These are phyloP conservation scores for Osmoderma eremita DNA, from an alignment of 2,888 invertebrate species.

Conservation along the genomic window DNA sequence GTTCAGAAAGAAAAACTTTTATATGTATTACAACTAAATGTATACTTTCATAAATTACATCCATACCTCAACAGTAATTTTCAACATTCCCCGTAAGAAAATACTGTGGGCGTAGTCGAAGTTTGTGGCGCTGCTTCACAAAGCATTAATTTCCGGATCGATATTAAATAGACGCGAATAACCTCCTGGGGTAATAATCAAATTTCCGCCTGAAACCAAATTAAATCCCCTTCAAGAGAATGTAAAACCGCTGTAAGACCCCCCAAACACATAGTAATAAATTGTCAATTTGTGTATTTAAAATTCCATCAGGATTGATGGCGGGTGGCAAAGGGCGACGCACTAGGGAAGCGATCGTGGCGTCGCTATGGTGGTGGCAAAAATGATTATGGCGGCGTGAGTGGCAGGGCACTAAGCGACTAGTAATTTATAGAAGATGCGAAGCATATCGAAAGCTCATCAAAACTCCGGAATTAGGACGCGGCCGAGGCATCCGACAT, in stretches of 20 bases:
- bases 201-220: conserved; percentile 38
- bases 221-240: conserved; percentile 43
- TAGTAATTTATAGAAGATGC: conserved; percentile 61
- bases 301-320: conserved; percentile 52
- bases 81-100: no score
- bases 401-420: conserved; percentile 55
- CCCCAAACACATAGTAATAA: conserved; percentile 50
- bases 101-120: no score
- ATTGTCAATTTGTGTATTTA: conserved; percentile 54
- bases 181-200: no score
- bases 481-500: conserved; percentile 57
- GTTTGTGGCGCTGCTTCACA: no score
- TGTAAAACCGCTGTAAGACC: conserved; percentile 48
- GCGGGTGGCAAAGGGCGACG: conserved; percentile 47
- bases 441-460: conserved; percentile 61
- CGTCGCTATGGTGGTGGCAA: conserved; percentile 49
- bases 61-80: no score
- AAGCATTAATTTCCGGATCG: no score
- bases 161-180: no score
- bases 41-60: no score
- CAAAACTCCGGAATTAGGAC: conserved; percentile 61
- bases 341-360: conserved; percentile 18
- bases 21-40: no score
- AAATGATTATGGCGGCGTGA: conserved; percentile 57
- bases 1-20: no score